Percentiles rank a stretch among this genome's conserved stretches.
These are phyloP conservation scores for Neomicropteryx cornuta DNA, from an alignment of 1,140 invertebrate species.

Conservation along the genomic window DNA sequence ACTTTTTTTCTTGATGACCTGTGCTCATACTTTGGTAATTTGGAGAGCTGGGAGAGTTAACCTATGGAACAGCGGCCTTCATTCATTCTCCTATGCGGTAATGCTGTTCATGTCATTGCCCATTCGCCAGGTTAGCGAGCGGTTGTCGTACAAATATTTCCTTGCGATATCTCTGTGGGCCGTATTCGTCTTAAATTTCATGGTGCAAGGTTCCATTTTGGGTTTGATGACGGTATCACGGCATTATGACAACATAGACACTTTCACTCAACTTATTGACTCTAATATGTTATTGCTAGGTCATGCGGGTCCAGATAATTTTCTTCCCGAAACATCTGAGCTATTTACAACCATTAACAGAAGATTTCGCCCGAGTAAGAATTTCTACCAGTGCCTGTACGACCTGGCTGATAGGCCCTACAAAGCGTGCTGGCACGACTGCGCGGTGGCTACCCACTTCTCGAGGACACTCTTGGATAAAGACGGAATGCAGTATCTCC, in stretches of 20 bases:
- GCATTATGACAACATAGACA: constrained; percentile 8
- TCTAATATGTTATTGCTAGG: constrained; percentile 8
- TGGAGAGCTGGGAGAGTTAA: constrained; percentile 2
- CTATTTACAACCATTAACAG: constrained; percentile 9
- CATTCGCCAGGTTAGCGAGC: constrained; percentile 7
- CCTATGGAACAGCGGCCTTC: constrained; percentile 1
- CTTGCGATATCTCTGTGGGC: constrained; percentile 11
- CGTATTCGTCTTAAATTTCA: constrained; percentile 13
- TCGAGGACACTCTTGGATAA: constrained; percentile 9
- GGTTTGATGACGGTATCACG: constrained; percentile 10
- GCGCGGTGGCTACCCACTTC: constrained; percentile 4
- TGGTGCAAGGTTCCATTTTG: constrained; percentile 14
- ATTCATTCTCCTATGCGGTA: constrained; percentile 5
- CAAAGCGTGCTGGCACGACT: constrained; percentile 14
- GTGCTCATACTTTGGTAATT: too few species aligned
- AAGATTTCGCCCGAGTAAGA: constrained; percentile 5
- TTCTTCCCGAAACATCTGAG: constrained; percentile 6
- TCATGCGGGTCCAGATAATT: constrained; percentile 10
- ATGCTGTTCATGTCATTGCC: constrained; percentile 9
- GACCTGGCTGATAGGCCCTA: constrained; percentile 6
- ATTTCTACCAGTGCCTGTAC: constrained; percentile 5
- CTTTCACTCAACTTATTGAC: constrained; percentile 11
- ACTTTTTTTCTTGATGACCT: constrained; percentile 4
- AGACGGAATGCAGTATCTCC: constrained; percentile 6
- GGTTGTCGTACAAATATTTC: constrained; percentile 6